Percentiles rank a stretch among this genome's conserved stretches.
Evolutionary conservation across 2,888 invertebrate species (phyloP).

Genomic region (Apeira syringaria): DNA sequence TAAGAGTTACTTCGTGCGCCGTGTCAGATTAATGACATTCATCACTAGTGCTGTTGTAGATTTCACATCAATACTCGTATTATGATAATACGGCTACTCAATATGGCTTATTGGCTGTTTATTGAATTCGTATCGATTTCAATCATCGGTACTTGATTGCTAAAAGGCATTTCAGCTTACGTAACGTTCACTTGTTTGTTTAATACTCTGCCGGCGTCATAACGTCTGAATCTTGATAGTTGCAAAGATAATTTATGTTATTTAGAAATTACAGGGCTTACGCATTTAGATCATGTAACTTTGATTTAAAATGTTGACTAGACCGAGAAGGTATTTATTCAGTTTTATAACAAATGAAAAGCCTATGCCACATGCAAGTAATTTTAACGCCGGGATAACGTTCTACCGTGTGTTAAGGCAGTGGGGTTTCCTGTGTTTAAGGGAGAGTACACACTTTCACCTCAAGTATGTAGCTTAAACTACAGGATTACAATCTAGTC

Average conservation of each 20-base stretch:
- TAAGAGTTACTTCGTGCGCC: no score
- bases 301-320: slow-evolving; percentile 12
- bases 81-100: no score
- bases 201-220: slow-evolving; percentile 17
- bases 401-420: no score
- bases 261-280: slow-evolving; percentile 22
- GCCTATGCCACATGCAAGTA: not conserved
- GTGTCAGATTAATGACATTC: no score
- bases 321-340: slow-evolving; percentile 11
- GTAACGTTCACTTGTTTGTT: slow-evolving; percentile 23
- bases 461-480: no score
- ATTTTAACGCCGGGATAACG: no score
- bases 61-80: no score
- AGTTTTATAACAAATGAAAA: slow-evolving; percentile 12
- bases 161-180: slow-evolving; percentile 22
- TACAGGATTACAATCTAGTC: no score
- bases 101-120: slow-evolving; percentile 18
- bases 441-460: no score
- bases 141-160: slow-evolving; percentile 23
- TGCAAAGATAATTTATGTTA: slow-evolving; percentile 18
- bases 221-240: slow-evolving; percentile 23
- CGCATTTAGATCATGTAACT: slow-evolving; percentile 17
- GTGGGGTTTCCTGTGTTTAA: no score
- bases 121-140: slow-evolving; percentile 30
- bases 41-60: no score